Conservation (phyloP, 2,797 vertebrate genomes). For the Xerus rutilus region DNA sequence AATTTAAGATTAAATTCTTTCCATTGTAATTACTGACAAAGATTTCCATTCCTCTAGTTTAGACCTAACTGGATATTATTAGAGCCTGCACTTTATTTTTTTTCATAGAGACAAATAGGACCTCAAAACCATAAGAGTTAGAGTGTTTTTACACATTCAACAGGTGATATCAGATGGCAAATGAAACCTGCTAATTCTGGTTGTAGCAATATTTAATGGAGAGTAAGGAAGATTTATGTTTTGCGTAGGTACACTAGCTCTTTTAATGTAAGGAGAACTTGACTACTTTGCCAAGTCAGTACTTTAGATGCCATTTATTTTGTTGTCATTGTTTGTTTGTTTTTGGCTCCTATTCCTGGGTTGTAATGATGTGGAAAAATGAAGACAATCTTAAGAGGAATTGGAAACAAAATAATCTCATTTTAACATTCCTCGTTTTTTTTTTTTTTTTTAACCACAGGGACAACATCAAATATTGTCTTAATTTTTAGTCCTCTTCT, state of each 20-base stretch:
- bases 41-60: not conserved
- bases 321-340: not conserved
- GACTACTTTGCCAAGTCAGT: accelerated
- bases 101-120: not conserved
- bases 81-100: not conserved
- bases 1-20: not conserved
- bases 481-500: not conserved
- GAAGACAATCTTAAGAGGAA: not conserved
- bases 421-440: not conserved
- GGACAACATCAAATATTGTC: not conserved
- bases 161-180: not conserved
- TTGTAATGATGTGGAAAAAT: not conserved
- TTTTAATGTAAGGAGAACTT: not conserved
- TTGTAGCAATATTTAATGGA: not conserved
- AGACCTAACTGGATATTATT: not conserved
- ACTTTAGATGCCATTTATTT: not conserved
- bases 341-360: not conserved
- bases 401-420: not conserved
- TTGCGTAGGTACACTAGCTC: not conserved
- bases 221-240: not conserved
- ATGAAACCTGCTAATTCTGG: not conserved
- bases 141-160: not conserved
- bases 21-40: not conserved
- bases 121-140: not conserved
- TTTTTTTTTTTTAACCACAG: not conserved